Conservation (phyloP, 2,888 invertebrate genomes). For the Fragum sueziense region DNA sequence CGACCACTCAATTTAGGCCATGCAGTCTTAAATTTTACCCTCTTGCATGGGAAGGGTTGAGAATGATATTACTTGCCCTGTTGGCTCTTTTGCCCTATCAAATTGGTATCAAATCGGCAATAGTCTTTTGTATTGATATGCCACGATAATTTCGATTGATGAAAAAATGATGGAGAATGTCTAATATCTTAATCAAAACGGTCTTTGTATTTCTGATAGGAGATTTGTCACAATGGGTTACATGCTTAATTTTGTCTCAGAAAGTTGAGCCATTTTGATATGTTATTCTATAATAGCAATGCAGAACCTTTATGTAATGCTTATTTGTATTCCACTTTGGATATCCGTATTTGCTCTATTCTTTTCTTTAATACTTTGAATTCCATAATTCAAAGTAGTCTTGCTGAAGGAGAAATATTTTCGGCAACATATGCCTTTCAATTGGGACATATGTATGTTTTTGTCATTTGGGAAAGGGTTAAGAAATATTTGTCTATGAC, state of each 20-base stretch:
- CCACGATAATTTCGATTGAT: conserved; percentile 51
- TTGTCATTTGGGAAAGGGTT: no score
- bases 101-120: conserved; percentile 20
- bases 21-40: no score
- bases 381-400: no score
- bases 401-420: no score
- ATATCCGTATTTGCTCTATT: no score
- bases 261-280: conserved; percentile 9
- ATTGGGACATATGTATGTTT: no score
- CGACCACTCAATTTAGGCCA: no score
- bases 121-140: conserved; percentile 56
- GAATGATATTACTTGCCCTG: conserved; percentile 32
- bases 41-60: no score
- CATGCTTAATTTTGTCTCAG: conserved; percentile 11
- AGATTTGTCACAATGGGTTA: conserved; percentile 18
- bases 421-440: no score
- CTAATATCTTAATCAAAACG: conserved; percentile 52
- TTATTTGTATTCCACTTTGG: not conserved
- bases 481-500: no score
- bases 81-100: conserved; percentile 8
- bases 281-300: not conserved
- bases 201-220: conserved; percentile 36
- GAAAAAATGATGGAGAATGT: conserved; percentile 55
- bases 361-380: no score
- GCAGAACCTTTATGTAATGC: not conserved